Evolutionary conservation across 2,797 vertebrate species (phyloP).

Genomic region (Sarcoramphus papa): DNA sequence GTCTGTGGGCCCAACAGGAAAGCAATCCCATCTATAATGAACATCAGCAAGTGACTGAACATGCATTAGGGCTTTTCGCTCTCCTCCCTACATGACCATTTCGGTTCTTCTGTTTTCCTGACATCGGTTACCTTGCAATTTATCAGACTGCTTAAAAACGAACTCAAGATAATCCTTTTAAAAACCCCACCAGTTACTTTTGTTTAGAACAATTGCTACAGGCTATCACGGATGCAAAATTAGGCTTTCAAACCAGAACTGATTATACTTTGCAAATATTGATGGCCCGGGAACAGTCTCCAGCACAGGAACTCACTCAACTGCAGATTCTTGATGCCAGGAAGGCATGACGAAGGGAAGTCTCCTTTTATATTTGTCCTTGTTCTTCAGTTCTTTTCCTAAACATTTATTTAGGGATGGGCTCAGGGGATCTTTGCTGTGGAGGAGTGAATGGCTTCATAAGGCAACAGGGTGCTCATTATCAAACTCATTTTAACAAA

Average conservation of each 20-base stretch:
- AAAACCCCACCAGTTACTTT: neutral
- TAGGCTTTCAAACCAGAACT: neutral
- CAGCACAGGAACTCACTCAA: neutral
- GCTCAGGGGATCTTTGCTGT: neutral
- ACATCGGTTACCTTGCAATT: neutral
- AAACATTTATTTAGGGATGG: neutral
- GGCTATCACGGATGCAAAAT: neutral
- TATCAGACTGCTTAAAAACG: neutral
- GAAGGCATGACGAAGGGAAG: neutral
- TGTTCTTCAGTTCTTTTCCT: neutral
- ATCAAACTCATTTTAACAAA: neutral
- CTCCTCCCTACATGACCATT: neutral
- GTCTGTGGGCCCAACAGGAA: neutral
- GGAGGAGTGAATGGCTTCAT: neutral
- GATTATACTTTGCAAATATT: neutral
- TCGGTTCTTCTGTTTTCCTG: neutral
- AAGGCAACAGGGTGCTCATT: neutral
- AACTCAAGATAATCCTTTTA: neutral
- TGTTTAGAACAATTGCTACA: neutral
- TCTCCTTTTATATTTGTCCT: neutral
- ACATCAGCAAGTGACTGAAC: neutral
- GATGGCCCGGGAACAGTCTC: neutral
- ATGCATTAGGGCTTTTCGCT: neutral
- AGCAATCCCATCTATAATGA: accelerated
- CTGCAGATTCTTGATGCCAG: neutral